Percentiles rank a stretch among this genome's conserved stretches.
Evolutionary conservation across 1,140 invertebrate genomes (phyloP).

Genomic region (Drosophila jambulina): DNA sequence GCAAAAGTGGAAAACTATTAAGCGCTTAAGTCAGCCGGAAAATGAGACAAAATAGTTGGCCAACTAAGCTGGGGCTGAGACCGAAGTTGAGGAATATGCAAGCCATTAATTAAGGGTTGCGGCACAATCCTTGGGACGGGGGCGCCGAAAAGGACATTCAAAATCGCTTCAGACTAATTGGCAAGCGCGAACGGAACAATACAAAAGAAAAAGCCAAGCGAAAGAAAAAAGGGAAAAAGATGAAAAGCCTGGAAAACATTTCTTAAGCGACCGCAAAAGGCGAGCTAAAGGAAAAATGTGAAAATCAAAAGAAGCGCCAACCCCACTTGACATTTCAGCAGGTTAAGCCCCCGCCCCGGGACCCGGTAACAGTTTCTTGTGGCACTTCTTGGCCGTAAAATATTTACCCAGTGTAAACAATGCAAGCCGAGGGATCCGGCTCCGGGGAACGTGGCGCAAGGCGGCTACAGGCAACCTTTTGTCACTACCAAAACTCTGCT

Average conservation of each 20-base stretch:
- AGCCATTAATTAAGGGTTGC: conserved; percentile 69
- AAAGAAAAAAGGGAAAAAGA: conserved; percentile 6
- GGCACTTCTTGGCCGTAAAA: conserved; percentile 67
- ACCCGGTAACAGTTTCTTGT: conserved; percentile 67
- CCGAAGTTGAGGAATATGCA: conserved; percentile 34
- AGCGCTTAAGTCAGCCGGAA: conserved; percentile 83
- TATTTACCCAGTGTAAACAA: conserved; percentile 68
- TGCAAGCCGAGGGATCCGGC: conserved; percentile 17
- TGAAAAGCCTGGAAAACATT: conserved; percentile 44
- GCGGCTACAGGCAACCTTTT: conserved; percentile 45
- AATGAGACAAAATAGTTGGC: conserved; percentile 84
- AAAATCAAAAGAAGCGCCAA: conserved; percentile 63
- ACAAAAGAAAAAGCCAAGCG: conserved; percentile 15
- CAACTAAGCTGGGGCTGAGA: conserved; percentile 39
- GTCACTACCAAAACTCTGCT: conserved; percentile 46
- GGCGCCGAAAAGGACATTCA: conserved; percentile 28
- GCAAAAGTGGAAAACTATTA: conserved; percentile 79
- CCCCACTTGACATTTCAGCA: conserved; percentile 73
- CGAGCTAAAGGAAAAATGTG: conserved; percentile 41
- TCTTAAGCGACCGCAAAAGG: conserved; percentile 65
- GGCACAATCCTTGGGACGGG: not conserved
- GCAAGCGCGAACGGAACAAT: conserved; percentile 65
- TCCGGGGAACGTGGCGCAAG: not conserved
- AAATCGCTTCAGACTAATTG: conserved; percentile 62
- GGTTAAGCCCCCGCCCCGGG: conserved; percentile 47